Evolutionary conservation across 2,888 invertebrate genomes (phyloP).

Genomic region (Pyrrhia umbra): DNA sequence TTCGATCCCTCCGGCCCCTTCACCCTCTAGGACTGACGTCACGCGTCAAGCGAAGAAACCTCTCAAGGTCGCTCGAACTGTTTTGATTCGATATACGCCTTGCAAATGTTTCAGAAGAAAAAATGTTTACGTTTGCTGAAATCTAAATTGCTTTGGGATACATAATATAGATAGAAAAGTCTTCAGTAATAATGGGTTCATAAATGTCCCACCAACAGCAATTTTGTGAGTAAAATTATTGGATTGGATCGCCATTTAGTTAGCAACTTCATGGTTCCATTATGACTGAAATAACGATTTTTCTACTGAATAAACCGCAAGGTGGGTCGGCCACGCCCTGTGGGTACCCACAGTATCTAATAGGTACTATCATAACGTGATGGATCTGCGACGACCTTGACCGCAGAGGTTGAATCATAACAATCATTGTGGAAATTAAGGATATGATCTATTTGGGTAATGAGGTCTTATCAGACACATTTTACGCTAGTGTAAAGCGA

Average conservation of each 20-base stretch:
- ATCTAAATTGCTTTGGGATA: slow-evolving; percentile 17
- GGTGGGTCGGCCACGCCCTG: slow-evolving; percentile 76
- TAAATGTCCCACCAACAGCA: slow-evolving; percentile 8
- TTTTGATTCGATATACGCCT: slow-evolving; percentile 57
- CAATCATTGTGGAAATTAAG: slow-evolving; percentile 61
- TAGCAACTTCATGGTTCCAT: slow-evolving; percentile 49
- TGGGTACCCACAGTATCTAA: slow-evolving; percentile 58
- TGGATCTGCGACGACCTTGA: slow-evolving; percentile 72
- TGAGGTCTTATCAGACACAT: slow-evolving; percentile 20
- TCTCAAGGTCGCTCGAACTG: slow-evolving; percentile 58
- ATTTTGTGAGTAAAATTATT: slow-evolving; percentile 30
- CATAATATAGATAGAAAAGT: background rate
- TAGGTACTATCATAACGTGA: slow-evolving; percentile 68
- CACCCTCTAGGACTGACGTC: slow-evolving; percentile 61
- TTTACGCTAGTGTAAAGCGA: slow-evolving; percentile 25
- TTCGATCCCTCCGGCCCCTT: slow-evolving; percentile 50
- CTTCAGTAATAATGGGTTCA: slow-evolving; percentile 13
- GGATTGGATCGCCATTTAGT: slow-evolving; percentile 36
- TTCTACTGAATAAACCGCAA: slow-evolving; percentile 68
- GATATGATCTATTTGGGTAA: slow-evolving; percentile 53
- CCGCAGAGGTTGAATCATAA: slow-evolving; percentile 66
- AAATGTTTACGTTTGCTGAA: slow-evolving; percentile 22
- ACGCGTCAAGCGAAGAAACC: slow-evolving; percentile 51
- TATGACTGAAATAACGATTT: slow-evolving; percentile 67
- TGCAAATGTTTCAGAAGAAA: slow-evolving; percentile 32